Conservation (phyloP, 2,113 vertebrate species). For the Actenoides hombroni region DNA sequence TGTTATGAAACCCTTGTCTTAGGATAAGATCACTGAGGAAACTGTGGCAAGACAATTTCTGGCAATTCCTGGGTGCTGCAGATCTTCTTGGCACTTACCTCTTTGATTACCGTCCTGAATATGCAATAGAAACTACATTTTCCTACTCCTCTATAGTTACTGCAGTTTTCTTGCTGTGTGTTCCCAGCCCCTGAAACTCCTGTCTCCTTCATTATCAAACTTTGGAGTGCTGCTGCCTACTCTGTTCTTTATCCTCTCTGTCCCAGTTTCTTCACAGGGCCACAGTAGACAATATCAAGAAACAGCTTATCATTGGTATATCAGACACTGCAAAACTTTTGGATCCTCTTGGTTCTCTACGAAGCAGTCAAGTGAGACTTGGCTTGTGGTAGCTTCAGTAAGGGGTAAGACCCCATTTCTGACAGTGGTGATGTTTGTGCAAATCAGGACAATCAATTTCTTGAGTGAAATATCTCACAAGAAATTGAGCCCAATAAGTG, state of each 20-base stretch:
- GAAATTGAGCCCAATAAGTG: neutral
- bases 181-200: conserved; percentile 26
- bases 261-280: neutral
- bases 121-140: conserved; percentile 41
- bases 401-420: neutral
- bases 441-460: neutral
- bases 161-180: neutral
- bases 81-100: conserved; percentile 32
- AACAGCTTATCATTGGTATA: neutral
- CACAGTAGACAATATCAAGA: neutral
- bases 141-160: neutral
- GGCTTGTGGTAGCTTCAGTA: neutral
- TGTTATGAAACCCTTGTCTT: conserved; percentile 34
- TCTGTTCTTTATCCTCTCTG: neutral
- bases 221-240: neutral
- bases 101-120: conserved; percentile 25
- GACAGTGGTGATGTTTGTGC: neutral
- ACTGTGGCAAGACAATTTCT: conserved; percentile 28
- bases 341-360: neutral
- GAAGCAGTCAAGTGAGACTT: neutral
- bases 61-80: conserved; percentile 36
- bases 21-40: conserved; percentile 44
- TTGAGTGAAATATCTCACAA: neutral
- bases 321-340: neutral
- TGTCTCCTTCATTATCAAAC: neutral